Conservation (phyloP, 2,888 invertebrate species). For the Hemithea aestivaria region DNA sequence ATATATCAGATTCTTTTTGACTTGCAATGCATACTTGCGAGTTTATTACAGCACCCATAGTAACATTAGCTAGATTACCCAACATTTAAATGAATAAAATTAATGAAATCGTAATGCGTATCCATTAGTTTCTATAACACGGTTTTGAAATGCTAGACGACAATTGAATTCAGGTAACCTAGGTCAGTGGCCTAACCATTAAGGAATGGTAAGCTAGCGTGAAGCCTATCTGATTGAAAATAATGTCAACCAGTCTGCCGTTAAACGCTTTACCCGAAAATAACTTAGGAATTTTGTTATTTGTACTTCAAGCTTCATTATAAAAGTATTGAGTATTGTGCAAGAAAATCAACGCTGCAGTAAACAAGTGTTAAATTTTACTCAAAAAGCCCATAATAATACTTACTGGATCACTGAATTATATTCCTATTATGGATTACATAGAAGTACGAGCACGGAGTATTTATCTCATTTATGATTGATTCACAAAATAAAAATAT, state of each 20-base stretch:
- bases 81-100: not conserved
- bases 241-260: conserved; percentile 13
- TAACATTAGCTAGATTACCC: not conserved
- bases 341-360: too few species aligned
- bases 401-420: too few species aligned
- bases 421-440: too few species aligned
- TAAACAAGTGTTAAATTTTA: too few species aligned
- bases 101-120: too few species aligned
- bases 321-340: too few species aligned
- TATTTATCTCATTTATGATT: too few species aligned
- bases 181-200: conserved; percentile 13
- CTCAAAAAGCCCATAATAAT: too few species aligned
- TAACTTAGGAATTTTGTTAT: not conserved
- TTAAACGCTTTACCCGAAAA: conserved; percentile 1
- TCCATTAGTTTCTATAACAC: not conserved
- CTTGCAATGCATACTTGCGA: not conserved
- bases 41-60: not conserved
- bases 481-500: too few species aligned
- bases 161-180: conserved; percentile 10
- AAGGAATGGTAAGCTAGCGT: conserved; percentile 11
- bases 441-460: too few species aligned
- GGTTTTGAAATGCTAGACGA: conserved; percentile 2
- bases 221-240: conserved; percentile 15
- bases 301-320: too few species aligned
- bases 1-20: too few species aligned